These are phyloP conservation scores for Tetramorium parvispinum DNA, from an alignment of 1,140 invertebrate species.

Conservation along the genomic window DNA sequence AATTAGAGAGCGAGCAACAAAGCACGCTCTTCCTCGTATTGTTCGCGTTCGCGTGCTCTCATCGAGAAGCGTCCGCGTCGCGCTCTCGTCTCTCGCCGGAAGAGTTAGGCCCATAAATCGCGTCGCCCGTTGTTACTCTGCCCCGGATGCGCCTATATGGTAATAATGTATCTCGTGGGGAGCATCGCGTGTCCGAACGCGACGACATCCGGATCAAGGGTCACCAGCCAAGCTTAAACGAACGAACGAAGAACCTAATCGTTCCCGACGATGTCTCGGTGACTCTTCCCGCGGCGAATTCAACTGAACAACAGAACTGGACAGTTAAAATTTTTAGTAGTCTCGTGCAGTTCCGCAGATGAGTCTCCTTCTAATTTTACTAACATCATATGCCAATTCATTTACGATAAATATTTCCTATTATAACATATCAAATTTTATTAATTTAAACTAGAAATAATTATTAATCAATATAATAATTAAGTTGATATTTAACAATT, in stretches of 20 bases:
- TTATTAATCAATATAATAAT: not conserved
- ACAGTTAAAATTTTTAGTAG: not conserved
- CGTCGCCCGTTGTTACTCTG: slow-evolving; percentile 20
- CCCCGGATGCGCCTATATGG: slow-evolving; percentile 40
- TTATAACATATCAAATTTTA: slow-evolving; percentile 7
- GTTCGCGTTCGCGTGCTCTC: slow-evolving; percentile 15
- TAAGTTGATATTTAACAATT: too few relatives aligned
- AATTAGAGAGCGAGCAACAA: slow-evolving; percentile 28
- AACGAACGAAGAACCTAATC: slow-evolving; percentile 35
- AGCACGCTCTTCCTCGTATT: not conserved
- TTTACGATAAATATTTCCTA: not conserved
- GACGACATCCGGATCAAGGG: slow-evolving; percentile 54
- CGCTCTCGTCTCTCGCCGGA: slow-evolving; percentile 19
- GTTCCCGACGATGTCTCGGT: slow-evolving; percentile 5
- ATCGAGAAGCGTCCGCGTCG: slow-evolving; percentile 5
- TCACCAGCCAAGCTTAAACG: slow-evolving; percentile 34
- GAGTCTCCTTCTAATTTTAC: not conserved
- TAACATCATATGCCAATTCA: not conserved
- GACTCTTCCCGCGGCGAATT: not conserved
- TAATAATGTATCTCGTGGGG: slow-evolving; percentile 55
- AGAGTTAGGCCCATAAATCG: slow-evolving; percentile 53
- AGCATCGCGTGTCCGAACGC: slow-evolving; percentile 42
- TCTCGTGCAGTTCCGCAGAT: not conserved
- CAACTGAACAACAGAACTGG: slow-evolving; percentile 6
- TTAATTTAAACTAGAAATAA: not conserved